These are phyloP conservation scores for Riparia riparia DNA, from an alignment of 2,113 vertebrate genomes.

Conservation along the genomic window DNA sequence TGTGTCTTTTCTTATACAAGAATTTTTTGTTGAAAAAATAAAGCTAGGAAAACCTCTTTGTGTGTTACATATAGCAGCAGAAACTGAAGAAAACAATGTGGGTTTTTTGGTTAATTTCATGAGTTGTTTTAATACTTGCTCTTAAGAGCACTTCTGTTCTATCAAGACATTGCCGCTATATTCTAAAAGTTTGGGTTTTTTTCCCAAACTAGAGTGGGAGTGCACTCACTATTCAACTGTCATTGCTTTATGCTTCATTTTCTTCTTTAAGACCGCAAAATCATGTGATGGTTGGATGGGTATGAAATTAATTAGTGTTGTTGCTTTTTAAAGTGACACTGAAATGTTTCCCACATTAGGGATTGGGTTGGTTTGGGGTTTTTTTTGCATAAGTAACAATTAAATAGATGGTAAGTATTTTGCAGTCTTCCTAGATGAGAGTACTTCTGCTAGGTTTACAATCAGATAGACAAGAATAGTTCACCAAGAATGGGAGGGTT, in stretches of 20 bases:
- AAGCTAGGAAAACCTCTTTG: not conserved
- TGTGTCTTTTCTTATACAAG: not conserved
- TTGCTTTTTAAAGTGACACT: not conserved
- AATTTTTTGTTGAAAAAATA: not conserved
- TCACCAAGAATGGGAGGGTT: not conserved
- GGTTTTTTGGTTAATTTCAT: not conserved
- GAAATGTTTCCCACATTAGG: not conserved
- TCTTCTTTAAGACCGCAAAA: not conserved
- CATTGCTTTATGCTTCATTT: not conserved
- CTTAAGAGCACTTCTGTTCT: not conserved
- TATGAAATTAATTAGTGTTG: not conserved
- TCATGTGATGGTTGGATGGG: not conserved
- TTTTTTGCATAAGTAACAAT: not conserved
- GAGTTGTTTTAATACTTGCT: not conserved
- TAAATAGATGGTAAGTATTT: not conserved
- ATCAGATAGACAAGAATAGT: not conserved
- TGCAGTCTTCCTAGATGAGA: not conserved
- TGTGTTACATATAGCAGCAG: not conserved
- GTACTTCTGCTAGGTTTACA: not conserved
- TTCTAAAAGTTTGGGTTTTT: not conserved
- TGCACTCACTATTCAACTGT: not conserved
- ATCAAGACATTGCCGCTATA: not conserved
- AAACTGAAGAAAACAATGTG: not conserved
- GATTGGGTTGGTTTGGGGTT: rapidly evolving
- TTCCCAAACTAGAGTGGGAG: not conserved